Conservation (phyloP, 2,797 vertebrate genomes). For the Borostomias antarcticus region DNA sequence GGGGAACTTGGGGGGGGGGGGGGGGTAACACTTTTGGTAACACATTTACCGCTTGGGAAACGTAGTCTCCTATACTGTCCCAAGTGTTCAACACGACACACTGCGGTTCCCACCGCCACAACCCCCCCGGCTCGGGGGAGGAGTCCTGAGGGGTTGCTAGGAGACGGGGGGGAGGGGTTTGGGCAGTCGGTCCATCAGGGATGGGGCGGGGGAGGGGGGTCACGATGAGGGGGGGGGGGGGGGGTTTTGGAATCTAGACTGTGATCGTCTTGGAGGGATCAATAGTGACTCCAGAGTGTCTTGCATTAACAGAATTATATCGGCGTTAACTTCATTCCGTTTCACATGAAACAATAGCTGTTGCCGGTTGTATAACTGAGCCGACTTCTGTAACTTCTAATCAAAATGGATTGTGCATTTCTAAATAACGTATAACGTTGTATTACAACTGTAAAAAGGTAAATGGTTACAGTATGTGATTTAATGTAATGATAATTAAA, state of each 20-base stretch:
- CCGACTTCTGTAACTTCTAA: neutral
- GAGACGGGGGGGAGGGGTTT: neutral
- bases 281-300: neutral
- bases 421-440: no score
- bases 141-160: neutral
- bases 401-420: neutral
- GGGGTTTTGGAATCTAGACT: constrained; percentile 43
- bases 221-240: neutral
- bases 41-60: neutral
- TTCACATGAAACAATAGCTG: neutral
- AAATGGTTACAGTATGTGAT: no score
- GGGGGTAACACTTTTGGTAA: neutral
- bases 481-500: no score
- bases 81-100: constrained; percentile 55
- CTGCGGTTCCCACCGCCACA: neutral
- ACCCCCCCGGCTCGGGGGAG: neutral
- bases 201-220: neutral
- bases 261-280: neutral
- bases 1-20: neutral
- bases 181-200: constrained; percentile 2
- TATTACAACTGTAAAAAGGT: no score
- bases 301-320: neutral
- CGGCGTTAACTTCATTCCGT: neutral
- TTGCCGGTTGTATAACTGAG: neutral
- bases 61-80: constrained; percentile 39